These are phyloP conservation scores for Barnardius zonarius DNA, from an alignment of 2,113 vertebrate species.

Conservation along the genomic window DNA sequence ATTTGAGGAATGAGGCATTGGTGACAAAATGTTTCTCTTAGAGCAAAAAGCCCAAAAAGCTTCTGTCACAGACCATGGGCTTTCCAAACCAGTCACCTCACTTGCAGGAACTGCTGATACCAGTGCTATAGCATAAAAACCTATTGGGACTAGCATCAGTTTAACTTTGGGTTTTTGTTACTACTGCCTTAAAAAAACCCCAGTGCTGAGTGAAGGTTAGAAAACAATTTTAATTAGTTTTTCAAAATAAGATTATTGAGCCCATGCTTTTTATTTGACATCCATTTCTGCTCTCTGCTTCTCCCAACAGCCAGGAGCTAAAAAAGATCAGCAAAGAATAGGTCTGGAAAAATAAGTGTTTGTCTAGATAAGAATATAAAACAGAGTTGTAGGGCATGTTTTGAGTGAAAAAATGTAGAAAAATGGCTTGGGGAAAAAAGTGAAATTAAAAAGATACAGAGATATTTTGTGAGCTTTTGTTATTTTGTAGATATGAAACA, in stretches of 20 bases:
- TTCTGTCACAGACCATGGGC: background rate
- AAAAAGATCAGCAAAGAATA: background rate
- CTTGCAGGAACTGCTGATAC: background rate
- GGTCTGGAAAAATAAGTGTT: background rate
- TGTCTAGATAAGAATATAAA: background rate
- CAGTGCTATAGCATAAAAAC: background rate
- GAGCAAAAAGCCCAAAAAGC: background rate
- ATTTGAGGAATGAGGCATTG: background rate
- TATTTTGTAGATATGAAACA: background rate
- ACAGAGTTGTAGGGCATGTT: background rate
- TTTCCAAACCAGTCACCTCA: background rate
- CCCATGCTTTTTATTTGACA: background rate
- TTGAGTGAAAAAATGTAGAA: background rate
- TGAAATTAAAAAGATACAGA: background rate
- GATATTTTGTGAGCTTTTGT: background rate
- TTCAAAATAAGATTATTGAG: background rate
- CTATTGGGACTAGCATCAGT: background rate
- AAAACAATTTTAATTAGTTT: background rate
- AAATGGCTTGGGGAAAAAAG: background rate
- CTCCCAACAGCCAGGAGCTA: background rate
- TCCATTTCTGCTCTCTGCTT: background rate
- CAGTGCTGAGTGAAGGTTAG: background rate
- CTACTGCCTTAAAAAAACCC: background rate
- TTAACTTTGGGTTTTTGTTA: background rate
- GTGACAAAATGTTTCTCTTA: background rate